A percentile compares a stretch with the other conserved stretches of the same genome.
Conservation (phyloP, 2,797 vertebrate species). For the Micromesistius poutassou region DNA sequence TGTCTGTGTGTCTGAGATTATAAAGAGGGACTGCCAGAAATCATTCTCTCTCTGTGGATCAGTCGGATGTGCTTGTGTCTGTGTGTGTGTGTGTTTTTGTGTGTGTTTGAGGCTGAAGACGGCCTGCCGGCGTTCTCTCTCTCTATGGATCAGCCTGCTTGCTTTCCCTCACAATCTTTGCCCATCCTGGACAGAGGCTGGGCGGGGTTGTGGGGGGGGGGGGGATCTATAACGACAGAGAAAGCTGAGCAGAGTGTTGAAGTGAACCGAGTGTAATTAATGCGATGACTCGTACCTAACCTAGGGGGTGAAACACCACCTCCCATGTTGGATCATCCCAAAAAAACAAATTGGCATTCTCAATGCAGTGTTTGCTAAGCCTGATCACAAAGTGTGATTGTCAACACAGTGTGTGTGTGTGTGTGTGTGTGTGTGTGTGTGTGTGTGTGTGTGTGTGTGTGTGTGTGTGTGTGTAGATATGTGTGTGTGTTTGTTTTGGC, state of each 20-base stretch:
- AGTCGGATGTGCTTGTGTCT: slow-evolving; percentile 6
- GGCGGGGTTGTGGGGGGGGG: background rate
- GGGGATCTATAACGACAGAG: slow-evolving; percentile 56
- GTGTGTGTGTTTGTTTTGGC: background rate
- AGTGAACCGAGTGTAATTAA: slow-evolving; percentile 70
- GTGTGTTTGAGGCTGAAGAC: slow-evolving; percentile 18
- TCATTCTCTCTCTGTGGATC: slow-evolving; percentile 4
- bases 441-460: too few species aligned
- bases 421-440: too few species aligned
- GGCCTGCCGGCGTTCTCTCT: background rate
- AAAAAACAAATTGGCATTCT: slow-evolving; percentile 65
- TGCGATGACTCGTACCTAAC: slow-evolving; percentile 72
- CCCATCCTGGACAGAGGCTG: too few species aligned
- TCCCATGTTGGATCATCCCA: slow-evolving; percentile 53
- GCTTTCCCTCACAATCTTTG: background rate
- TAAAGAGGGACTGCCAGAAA: background rate
- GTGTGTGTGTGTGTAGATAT: background rate
- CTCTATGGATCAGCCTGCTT: background rate
- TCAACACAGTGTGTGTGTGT: background rate
- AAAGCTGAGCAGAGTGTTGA: slow-evolving; percentile 56
- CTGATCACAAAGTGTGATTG: slow-evolving; percentile 51
- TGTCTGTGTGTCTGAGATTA: background rate
- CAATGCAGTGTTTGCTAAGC: slow-evolving; percentile 60
- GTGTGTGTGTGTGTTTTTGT: background rate
- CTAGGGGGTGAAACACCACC: slow-evolving; percentile 70